Evolutionary conservation across 1,140 invertebrate genomes (phyloP), one percentile per base, ranked within the genome.

Genomic region (Drosophila nigromelanica): DNA sequence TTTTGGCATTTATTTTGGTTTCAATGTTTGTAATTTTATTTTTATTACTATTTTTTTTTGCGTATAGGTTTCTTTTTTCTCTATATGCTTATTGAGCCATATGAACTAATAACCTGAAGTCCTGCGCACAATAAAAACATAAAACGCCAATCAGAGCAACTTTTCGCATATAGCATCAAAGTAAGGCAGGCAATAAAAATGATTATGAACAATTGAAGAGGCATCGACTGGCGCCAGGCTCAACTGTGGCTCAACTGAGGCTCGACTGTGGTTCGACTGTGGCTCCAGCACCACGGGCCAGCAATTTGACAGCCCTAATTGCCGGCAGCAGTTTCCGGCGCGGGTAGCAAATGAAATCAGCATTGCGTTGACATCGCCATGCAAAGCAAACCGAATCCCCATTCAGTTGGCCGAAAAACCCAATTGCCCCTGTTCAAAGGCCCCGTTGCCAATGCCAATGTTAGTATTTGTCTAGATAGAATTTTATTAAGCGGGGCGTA

Each of bases 141-240:
- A 87, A 89, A 89, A 89, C 52, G 77, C 79, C 83, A 89, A 83
- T 89, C 85, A 89, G 66, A 63, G 79, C 27, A 89, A 79, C 48
- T 89, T 89, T 83, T 89, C 79, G 73, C 73, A 83, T 87, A 82
- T 71, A 82, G 79, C 83, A 89, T 89, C 82, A 89, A 89, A 89
- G 79, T 85, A 89, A 83, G 78, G 80, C 68, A 51, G 79, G 83
- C 83, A 67, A 89, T 89, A 89, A 89, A 89, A 89, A 89, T 89
- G 83, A 89, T 89, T 89, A 89, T 89, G 87, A 85, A 89, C 83
- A 89, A 89, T 89, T 89, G 83, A 89, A 89, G 79, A 89, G 82
- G 68, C 74, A 61, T 56, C 76, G 73, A 85, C 85, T 89, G 83
- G 83, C 83, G 83, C 83, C 83, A 89, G 66, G 15, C 50, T 15